Evolutionary conservation across 2,113 vertebrate species (phyloP), one percentile per base, ranked within the genome.

Genomic region (Leuciscus idus): DNA sequence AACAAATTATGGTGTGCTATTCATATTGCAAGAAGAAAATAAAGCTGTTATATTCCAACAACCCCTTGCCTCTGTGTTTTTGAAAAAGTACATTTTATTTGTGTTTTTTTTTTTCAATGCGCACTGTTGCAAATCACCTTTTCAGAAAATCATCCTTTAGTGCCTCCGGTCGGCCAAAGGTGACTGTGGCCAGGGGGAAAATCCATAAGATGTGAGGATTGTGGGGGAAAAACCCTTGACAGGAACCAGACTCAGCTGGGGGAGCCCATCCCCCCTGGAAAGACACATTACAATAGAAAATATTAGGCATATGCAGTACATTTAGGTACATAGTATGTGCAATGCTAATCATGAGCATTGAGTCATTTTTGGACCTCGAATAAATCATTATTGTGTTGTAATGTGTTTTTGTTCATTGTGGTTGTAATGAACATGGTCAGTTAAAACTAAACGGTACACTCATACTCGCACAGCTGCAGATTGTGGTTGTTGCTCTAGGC

Each of bases 381-480:
- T 55, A 55, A 55, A 26, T 66, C 8, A 10, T 39, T 70, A 10
- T 36, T 72, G 21, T 72, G n/a, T 62, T 62, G 33, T 21, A 23
- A 5, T 72, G 33, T 72, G 9, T 72, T 11, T 72, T 72, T 72
- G 17, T 72, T 23, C 17, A 39, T 2, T 72, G 68, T 70, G 21
- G 30, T 39, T 36, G 13, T 72, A 23, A 19, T 72, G 68, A 36
- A 72, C 21, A 21, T 2, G 4, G 19, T 39, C 33, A 23, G 68
- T 72, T 39, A 39, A 72, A 39, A 39, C 68, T 72, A 39, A 72
- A 66, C 8, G 9, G 19, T 72, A 11, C 68, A 39, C 33, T 17
- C 30, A 5, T 21, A 23, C 30, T 36, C 4, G 36, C 19, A 72
- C 68, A 81, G 64, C 64, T 83, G 75, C 74, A 43, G 81, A 78